These are phyloP conservation scores for Tachyglossus aculeatus DNA, from an alignment of 2,797 vertebrate species.

Conservation along the genomic window DNA sequence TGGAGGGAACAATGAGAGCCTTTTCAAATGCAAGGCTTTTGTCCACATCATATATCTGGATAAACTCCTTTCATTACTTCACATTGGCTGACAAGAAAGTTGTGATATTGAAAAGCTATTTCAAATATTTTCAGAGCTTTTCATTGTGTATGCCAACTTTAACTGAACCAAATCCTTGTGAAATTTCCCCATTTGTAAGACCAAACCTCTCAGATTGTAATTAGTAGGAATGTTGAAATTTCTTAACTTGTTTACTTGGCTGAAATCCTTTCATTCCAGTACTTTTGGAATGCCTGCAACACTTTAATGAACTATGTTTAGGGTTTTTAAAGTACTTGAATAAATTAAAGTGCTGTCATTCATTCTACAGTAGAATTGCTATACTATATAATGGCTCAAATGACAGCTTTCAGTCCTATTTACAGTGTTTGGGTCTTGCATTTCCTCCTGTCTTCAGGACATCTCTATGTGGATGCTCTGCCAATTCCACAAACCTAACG, in stretches of 20 bases:
- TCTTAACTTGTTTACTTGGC: conserved; percentile 24
- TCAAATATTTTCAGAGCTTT: background rate
- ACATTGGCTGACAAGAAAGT: too few species aligned
- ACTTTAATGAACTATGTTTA: conserved; percentile 20
- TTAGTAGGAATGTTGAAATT: background rate
- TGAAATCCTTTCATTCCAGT: conserved; percentile 45
- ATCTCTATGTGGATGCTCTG: too few species aligned
- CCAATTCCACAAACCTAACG: too few species aligned
- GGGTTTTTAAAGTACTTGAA: conserved; percentile 12
- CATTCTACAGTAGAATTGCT: conserved; percentile 23
- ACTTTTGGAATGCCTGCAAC: conserved; percentile 36
- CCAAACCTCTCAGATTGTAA: background rate
- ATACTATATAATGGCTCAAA: conserved; percentile 27
- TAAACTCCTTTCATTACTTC: too few species aligned
- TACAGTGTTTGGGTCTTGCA: conserved; percentile 1
- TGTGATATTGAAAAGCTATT: too few species aligned
- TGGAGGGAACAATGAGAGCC: too few species aligned
- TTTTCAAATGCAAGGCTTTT: too few species aligned
- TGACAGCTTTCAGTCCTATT: conserved; percentile 36
- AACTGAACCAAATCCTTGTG: background rate
- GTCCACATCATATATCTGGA: too few species aligned
- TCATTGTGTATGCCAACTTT: background rate
- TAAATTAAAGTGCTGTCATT: conserved; percentile 29
- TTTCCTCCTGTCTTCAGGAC: too few species aligned
- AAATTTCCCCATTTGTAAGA: background rate